Evolutionary conservation across 2,888 invertebrate species (phyloP), one percentile per base, ranked within the genome.

Genomic region (Myopa tessellatipennis): DNA sequence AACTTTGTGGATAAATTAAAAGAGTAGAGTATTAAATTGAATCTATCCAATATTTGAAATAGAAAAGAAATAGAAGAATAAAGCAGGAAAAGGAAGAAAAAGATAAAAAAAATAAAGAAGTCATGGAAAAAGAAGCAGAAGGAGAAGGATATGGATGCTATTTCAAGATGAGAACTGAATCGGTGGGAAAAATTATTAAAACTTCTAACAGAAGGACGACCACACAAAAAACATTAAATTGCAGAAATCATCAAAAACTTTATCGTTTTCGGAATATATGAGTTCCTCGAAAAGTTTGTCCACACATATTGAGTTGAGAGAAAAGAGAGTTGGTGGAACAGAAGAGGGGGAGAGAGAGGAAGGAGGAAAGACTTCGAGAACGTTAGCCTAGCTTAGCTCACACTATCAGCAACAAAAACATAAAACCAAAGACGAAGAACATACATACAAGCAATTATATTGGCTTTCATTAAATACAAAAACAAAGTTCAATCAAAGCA

Each of bases 231-330:
- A 50, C 34, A 26, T 40, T 38, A 55, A 74, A 67, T 74, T 38
- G 55, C 74, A 74, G 67, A 58, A 74, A 74, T 74, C 74, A 67
- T 74, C 74, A 58, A 67, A 68, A 74, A 74, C 74, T 74, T 74
- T 67, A 67, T 74, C 74, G 74, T 67, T 74, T 74, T 74, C 74
- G 8, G 55, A 67, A 67, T 18, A 73, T 73, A 65, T 65, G 26
- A 65, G 55, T 52, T 50, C 68, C 40, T 58, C 16, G 38, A 40
- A 75, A 75, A 75, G 58, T 75, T 75, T 60, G 50, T 60, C 69
- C 69, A 69, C 60, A 50, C 67, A 34, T 6, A 65, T 16, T 16
- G 65, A 65, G 16, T 36, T 34, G 12, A 61, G 26, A n/a, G 61
- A 5, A 18, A 10, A n/a, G n/a, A 61, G 61, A 61, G n/a, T 61